These are phyloP conservation scores for Anoplius nigerrimus DNA, from an alignment of 2,888 invertebrate species.

Conservation along the genomic window DNA sequence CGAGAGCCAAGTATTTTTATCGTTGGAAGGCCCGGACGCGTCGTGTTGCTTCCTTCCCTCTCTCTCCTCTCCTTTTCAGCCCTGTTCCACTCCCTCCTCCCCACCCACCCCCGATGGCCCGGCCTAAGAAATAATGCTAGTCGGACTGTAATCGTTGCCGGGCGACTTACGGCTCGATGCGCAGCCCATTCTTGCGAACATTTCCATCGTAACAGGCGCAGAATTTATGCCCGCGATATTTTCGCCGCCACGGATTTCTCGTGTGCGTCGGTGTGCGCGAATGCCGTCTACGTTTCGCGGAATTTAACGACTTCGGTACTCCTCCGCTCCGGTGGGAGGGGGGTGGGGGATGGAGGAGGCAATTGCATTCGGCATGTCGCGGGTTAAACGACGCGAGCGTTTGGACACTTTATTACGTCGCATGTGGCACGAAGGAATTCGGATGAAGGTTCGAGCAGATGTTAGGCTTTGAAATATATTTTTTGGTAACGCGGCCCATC, in stretches of 20 bases:
- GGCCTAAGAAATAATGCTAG: conserved; percentile 53
- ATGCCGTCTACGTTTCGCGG: neutral
- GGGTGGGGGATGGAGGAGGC: neutral
- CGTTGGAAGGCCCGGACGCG: conserved; percentile 35
- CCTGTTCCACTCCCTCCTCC: neutral
- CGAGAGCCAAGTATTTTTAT: conserved; percentile 57
- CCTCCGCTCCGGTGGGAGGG: neutral
- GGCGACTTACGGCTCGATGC: conserved; percentile 51
- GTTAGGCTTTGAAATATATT: no score
- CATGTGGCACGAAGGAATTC: no score
- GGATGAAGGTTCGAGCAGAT: no score
- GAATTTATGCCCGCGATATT: conserved; percentile 21
- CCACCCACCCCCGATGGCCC: neutral
- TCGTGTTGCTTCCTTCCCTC: conserved; percentile 22
- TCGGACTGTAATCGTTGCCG: conserved; percentile 48
- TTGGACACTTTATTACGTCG: no score
- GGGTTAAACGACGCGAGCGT: no score
- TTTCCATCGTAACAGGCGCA: conserved; percentile 45
- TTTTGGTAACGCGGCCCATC: no score
- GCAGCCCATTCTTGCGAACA: conserved; percentile 49
- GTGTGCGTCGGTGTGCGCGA: neutral
- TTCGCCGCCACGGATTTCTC: neutral
- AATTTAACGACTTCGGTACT: neutral
- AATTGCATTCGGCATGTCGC: neutral
- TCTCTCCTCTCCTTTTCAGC: neutral